A percentile compares a stretch with the other conserved stretches of the same genome.
Conservation (phyloP, 2,113 vertebrate genomes). For the Hypanus sabinus region DNA sequence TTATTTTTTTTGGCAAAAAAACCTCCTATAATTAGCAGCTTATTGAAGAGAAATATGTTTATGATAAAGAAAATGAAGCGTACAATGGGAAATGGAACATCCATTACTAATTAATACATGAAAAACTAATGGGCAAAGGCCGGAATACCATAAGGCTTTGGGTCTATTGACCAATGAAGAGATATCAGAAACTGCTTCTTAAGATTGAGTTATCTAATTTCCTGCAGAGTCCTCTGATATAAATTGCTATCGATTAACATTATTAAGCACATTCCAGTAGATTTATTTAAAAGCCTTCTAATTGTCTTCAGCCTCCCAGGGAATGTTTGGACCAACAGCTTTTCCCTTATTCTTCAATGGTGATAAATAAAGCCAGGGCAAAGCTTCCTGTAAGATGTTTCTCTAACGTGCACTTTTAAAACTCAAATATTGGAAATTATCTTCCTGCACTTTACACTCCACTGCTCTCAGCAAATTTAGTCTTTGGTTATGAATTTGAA, state of each 20-base stretch:
- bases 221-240: background rate
- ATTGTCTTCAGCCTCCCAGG: background rate
- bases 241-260: background rate
- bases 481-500: background rate
- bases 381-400: slow-evolving; percentile 3
- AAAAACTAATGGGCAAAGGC: slow-evolving; percentile 1
- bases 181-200: background rate
- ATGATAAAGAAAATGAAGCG: background rate
- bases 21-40: background rate
- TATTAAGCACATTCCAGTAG: background rate
- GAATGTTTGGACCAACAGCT: background rate
- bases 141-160: background rate
- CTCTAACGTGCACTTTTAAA: background rate
- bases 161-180: background rate
- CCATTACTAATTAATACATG: background rate
- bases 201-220: background rate
- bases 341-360: background rate
- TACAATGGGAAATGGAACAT: background rate
- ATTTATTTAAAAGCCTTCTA: slow-evolving; percentile 20
- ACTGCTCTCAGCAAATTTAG: background rate
- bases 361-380: background rate
- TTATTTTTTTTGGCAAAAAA: no score
- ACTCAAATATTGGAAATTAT: background rate
- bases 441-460: background rate
- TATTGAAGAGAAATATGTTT: background rate